Percentiles rank a stretch among this genome's conserved stretches.
Evolutionary conservation across 2,888 invertebrate species (phyloP).

Genomic region (Tanytarsus gracilentus): DNA sequence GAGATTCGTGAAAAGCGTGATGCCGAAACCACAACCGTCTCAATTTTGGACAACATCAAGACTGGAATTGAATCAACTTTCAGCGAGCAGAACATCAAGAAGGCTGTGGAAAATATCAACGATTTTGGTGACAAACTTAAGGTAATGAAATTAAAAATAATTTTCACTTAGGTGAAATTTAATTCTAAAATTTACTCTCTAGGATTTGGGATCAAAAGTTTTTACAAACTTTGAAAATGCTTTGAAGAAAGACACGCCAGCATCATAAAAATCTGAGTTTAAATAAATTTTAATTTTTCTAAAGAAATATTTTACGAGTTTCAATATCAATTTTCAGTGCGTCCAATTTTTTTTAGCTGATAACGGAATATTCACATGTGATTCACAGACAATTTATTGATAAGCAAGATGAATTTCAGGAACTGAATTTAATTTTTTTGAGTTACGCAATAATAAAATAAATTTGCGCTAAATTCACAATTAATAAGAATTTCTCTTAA

Average conservation of each 20-base stretch:
- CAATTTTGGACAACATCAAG: constrained; percentile 13
- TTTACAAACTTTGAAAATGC: constrained; percentile 17
- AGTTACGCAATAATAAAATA: too few species aligned
- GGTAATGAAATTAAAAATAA: not conserved
- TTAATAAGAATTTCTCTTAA: too few species aligned
- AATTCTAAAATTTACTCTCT: not conserved
- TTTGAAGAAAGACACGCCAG: constrained; percentile 1
- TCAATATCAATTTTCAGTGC: too few species aligned
- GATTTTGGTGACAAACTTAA: constrained; percentile 15
- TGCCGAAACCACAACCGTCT: constrained; percentile 7
- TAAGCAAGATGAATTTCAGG: too few species aligned
- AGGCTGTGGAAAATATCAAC: constrained; percentile 8
- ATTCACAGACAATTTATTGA: too few species aligned
- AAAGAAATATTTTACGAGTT: not conserved
- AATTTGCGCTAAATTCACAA: too few species aligned
- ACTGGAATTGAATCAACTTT: constrained; percentile 13
- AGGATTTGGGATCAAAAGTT: constrained; percentile 10
- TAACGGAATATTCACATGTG: too few species aligned
- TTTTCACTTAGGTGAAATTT: not conserved
- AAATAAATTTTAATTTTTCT: not conserved
- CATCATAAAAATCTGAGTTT: not conserved
- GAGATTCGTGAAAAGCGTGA: constrained; percentile 6
- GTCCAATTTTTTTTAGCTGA: too few species aligned
- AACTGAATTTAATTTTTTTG: too few species aligned
- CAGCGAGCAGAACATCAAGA: constrained; percentile 27